Percentiles rank a stretch among this genome's conserved stretches.
Evolutionary conservation across 2,888 invertebrate genomes (phyloP).

Genomic region (Leptura quadrifasciata): DNA sequence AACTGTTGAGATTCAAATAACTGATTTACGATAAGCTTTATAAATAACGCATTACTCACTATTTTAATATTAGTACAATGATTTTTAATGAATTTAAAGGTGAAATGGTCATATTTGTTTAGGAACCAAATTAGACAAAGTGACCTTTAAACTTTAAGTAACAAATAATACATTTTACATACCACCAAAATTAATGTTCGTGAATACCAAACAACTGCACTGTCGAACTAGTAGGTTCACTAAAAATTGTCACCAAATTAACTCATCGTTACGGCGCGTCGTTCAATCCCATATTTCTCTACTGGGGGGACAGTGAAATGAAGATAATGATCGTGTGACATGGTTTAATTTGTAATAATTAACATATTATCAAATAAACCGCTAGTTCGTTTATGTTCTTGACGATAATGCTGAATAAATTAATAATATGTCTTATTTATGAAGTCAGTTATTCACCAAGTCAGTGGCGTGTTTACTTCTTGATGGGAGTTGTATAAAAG

Average conservation of each 20-base stretch:
- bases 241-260: neutral
- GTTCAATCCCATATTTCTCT: neutral
- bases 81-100: neutral
- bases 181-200: neutral
- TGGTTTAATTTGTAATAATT: slow-evolving; percentile 19
- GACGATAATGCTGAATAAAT: slow-evolving; percentile 2
- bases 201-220: neutral
- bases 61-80: neutral
- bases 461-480: neutral
- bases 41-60: slow-evolving; percentile 2
- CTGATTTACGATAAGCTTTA: neutral
- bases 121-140: neutral
- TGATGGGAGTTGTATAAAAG: neutral
- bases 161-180: neutral
- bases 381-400: neutral
- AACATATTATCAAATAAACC: slow-evolving; percentile 19
- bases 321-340: slow-evolving; percentile 10
- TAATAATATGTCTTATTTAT: neutral
- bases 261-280: neutral
- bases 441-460: neutral
- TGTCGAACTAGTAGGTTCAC: neutral
- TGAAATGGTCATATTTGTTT: neutral
- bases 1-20: neutral
- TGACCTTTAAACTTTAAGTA: neutral
- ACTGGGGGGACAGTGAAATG: neutral